phyloP scores from a whole-genome alignment of 2,113 vertebrate species.

The Ibidorhyncha struthersii region DNA sequence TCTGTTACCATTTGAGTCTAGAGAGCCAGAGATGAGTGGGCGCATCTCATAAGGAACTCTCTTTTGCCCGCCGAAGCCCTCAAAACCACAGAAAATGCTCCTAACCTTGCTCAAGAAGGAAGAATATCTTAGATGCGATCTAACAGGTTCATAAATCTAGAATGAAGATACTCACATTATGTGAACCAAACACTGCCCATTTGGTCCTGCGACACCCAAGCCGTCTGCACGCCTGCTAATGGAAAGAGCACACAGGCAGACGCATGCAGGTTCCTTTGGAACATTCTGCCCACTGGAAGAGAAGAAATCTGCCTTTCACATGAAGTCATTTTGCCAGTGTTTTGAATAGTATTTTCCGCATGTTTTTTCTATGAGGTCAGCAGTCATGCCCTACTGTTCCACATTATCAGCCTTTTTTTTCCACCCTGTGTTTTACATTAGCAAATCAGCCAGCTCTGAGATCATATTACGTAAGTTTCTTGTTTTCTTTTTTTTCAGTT shows the following conservation, averaged over 20 bases:
- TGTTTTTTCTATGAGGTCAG: constrained; percentile 65
- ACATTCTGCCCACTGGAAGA: constrained; percentile 29
- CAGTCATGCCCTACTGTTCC: constrained; percentile 63
- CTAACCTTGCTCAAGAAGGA: neutral
- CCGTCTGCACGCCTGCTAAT: neutral
- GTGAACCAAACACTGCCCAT: neutral
- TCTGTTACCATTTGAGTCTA: neutral
- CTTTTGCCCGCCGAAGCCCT: neutral
- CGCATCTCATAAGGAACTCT: neutral
- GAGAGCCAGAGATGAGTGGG: neutral
- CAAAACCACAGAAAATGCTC: neutral
- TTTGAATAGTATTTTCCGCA: constrained; percentile 60
- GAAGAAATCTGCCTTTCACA: constrained; percentile 49
- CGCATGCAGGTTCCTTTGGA: neutral
- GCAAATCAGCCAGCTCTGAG: constrained; percentile 38
- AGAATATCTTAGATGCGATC: neutral
- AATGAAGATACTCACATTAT: neutral
- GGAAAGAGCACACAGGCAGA: neutral
- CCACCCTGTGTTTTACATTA: constrained; percentile 27
- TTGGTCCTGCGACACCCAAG: neutral
- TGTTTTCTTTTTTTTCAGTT: neutral
- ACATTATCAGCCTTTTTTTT: constrained; percentile 56
- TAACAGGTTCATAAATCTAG: neutral
- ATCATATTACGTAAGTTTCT: constrained; percentile 20
- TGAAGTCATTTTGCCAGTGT: constrained; percentile 50